phyloP scores from a whole-genome alignment of 2,113 vertebrate species.

The Limnothrissa miodon region DNA sequence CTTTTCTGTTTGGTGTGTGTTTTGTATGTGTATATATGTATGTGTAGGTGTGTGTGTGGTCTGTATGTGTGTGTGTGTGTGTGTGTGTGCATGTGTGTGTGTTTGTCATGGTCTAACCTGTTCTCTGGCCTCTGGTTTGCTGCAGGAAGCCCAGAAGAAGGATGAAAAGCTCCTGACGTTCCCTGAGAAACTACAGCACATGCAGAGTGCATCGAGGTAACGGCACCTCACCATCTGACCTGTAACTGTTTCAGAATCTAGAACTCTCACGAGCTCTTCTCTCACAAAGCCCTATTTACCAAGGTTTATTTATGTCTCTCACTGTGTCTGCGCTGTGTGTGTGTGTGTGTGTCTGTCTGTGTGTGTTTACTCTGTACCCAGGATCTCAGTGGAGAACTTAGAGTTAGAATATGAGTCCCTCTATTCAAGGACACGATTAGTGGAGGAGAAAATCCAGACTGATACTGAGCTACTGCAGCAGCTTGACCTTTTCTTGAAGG shows the following conservation, averaged over 20 bases:
- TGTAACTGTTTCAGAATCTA: background rate
- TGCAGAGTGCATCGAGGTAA: slow-evolving; percentile 91
- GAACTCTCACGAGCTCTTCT: background rate
- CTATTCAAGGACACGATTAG: slow-evolving; percentile 76
- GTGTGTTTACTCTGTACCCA: slow-evolving; percentile 52
- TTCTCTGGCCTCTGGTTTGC: background rate
- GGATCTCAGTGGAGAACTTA: slow-evolving; percentile 88
- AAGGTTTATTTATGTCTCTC: background rate
- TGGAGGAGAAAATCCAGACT: slow-evolving; percentile 82
- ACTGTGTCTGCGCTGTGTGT: background rate
- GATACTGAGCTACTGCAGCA: slow-evolving; percentile 83
- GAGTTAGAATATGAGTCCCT: slow-evolving; percentile 85
- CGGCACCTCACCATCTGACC: background rate
- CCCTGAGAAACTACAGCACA: slow-evolving; percentile 57
- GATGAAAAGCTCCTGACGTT: slow-evolving; percentile 57
- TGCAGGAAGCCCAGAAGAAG: slow-evolving; percentile 86
- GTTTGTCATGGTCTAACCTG: background rate
- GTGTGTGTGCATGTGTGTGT: background rate
- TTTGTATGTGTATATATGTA: background rate
- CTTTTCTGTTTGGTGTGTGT: background rate
- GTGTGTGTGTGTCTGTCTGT: background rate
- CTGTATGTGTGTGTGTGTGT: background rate
- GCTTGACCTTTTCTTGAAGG: slow-evolving; percentile 90
- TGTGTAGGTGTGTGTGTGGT: background rate
- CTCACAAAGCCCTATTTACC: background rate